Conservation (phyloP, 2,797 vertebrate genomes). For the Pipistrellus kuhlii region DNA sequence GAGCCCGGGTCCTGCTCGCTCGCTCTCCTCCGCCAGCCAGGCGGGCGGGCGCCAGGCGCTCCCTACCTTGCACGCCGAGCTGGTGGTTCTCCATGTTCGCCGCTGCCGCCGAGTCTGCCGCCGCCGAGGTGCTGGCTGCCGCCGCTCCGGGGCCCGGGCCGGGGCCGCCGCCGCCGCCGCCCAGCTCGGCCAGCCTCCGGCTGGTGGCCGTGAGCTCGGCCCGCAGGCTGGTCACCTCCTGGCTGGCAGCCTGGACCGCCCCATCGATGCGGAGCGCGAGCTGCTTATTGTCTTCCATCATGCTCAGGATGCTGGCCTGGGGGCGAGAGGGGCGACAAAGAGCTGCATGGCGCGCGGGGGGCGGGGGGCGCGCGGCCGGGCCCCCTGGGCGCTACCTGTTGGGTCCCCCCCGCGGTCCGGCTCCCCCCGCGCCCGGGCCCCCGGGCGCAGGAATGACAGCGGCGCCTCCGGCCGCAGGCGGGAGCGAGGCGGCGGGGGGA, state of each 20-base stretch:
- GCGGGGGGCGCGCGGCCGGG: slow-evolving; percentile 58
- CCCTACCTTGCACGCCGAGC: slow-evolving; percentile 89
- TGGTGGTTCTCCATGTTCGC: slow-evolving; percentile 91
- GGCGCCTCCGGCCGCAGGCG: slow-evolving; percentile 80
- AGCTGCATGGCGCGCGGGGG: slow-evolving; percentile 88
- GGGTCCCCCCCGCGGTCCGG: slow-evolving; percentile 69
- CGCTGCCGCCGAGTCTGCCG: slow-evolving; percentile 87
- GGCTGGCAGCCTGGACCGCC: slow-evolving; percentile 94
- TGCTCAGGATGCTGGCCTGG: slow-evolving; percentile 95
- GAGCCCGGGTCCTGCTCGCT: background rate
- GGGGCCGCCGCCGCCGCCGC: slow-evolving; percentile 82
- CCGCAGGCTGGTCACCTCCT: slow-evolving; percentile 95
- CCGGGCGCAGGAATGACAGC: slow-evolving; percentile 83
- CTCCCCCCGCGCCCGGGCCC: slow-evolving; percentile 73
- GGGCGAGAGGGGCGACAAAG: slow-evolving; percentile 93
- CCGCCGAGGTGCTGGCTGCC: slow-evolving; percentile 85
- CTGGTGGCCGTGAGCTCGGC: slow-evolving; percentile 95
- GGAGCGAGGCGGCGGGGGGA: slow-evolving; percentile 67
- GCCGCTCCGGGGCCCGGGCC: slow-evolving; percentile 86
- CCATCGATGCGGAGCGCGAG: slow-evolving; percentile 95
- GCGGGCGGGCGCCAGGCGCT: background rate
- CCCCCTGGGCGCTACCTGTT: slow-evolving; percentile 81
- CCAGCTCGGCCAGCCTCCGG: slow-evolving; percentile 94
- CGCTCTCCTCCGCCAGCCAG: background rate
- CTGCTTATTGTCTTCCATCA: slow-evolving; percentile 98